Base-by-base conservation (phyloP, 2,888 invertebrate genomes). In the Tetramorium bicarinatum region DNA sequence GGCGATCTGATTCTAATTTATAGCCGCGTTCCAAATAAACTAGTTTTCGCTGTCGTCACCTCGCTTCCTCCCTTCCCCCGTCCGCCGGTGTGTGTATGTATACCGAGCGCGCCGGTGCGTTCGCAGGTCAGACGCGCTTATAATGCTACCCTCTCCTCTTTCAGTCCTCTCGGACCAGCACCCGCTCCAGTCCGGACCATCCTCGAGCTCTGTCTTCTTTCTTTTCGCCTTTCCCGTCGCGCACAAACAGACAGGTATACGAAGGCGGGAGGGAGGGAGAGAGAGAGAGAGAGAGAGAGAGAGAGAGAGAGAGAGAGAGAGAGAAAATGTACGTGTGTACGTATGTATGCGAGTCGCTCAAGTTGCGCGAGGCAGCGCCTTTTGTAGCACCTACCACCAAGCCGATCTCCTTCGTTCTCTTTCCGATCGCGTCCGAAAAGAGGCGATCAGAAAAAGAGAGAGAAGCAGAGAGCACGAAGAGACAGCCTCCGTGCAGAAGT, bases 1-100 rank as follows among this genome's bases (percentile, higher is more conserved):
- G 94, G 94, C 93, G 94, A 95, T 95, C 95, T 94, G 94, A 94
- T 94, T 94, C 94, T 95, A 95, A 95, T 95, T 95, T 94, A 95
- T 94, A 94, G 94, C 93, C 94, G 90, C 93, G 94, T 93, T 94
- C 94, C 94, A 94, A 94, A 95, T 95, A 95, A 95, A 95, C 95
- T 95, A 95, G 95, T 94, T 94, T 94, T 93, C 94, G 94, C 94
- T 94, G 94, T 94, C 94, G 94, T 94, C 95, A 94, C 94, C 93
- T 95, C 92, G 89, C 87, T 90, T 84, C 72, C 83, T 81, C 87
- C 74, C 81, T 77, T 72, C 85, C 76, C 81, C 34, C 25, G 38
- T 38, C 18, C 13, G 29, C 15, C 72, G 66, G 25, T 25, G 18
- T 41, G 9, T 49, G 18, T 74, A 9, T 49, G 18, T 72, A 38